A percentile compares a stretch with the other conserved stretches of the same genome.
phyloP scores from a whole-genome alignment of 2,113 vertebrate species.

The Cebus imitator region DNA sequence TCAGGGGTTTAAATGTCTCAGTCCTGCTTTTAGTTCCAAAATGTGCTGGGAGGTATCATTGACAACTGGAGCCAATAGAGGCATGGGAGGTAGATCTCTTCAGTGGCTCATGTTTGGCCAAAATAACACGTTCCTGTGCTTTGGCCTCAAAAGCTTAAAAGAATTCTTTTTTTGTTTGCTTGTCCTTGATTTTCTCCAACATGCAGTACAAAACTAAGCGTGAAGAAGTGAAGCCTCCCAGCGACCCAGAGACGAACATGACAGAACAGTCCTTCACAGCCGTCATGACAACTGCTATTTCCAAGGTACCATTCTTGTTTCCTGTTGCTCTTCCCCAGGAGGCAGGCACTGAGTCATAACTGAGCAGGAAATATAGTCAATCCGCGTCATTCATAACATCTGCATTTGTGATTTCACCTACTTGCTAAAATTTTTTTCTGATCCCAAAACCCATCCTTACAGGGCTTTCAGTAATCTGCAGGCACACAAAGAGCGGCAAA shows the following conservation, averaged over 20 bases:
- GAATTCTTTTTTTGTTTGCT: not conserved
- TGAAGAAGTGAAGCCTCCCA: constrained; percentile 84
- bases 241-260: constrained; percentile 59
- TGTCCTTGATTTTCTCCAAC: not conserved
- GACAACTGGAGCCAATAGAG: not conserved
- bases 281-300: constrained; percentile 76
- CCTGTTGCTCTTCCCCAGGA: not conserved
- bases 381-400: not conserved
- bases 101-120: not conserved
- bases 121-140: not conserved
- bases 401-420: not conserved
- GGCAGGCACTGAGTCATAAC: not conserved
- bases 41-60: not conserved
- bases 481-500: not conserved
- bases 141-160: not conserved
- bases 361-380: not conserved
- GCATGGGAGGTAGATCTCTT: not conserved
- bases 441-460: not conserved
- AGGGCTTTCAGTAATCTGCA: fast-evolving
- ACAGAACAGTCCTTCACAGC: constrained; percentile 80
- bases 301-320: constrained; percentile 79
- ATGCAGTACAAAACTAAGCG: constrained; percentile 95
- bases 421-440: not conserved
- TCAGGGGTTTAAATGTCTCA: not conserved
- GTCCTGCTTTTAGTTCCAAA: not conserved